Evolutionary conservation across 2,888 invertebrate species (phyloP).

Genomic region (Luperina testacea): DNA sequence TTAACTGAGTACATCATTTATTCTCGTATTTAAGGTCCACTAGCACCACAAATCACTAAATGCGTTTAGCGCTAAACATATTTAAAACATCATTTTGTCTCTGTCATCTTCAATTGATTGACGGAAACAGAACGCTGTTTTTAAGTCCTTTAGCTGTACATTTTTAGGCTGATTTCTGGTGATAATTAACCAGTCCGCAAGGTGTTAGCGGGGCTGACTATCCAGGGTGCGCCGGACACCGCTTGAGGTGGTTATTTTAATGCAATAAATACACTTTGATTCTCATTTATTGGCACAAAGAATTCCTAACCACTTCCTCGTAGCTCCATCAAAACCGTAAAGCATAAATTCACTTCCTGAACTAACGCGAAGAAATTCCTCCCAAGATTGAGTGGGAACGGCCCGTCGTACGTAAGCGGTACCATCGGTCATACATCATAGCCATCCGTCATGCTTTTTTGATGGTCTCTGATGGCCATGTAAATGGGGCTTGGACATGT

Average conservation of each 20-base stretch:
- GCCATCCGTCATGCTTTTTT: constrained; percentile 32
- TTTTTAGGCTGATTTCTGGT: neutral
- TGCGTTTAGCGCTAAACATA: too few species aligned
- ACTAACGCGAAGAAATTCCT: constrained; percentile 44
- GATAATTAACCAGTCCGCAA: neutral
- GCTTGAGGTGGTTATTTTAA: neutral
- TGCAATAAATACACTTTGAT: neutral
- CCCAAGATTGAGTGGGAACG: constrained; percentile 50
- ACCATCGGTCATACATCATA: constrained; percentile 31
- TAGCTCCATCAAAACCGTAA: constrained; percentile 49
- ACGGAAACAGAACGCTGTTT: too few species aligned
- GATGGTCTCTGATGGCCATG: constrained; percentile 13
- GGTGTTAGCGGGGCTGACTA: neutral
- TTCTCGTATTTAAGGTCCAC: too few species aligned
- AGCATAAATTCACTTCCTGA: constrained; percentile 30
- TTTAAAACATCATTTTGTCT: too few species aligned
- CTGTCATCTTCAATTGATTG: too few species aligned
- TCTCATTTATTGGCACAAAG: constrained; percentile 5
- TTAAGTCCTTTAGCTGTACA: too few species aligned
- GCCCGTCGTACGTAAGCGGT: constrained; percentile 8
- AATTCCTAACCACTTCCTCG: constrained; percentile 21
- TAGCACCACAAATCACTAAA: too few species aligned
- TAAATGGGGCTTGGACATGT: constrained; percentile 23
- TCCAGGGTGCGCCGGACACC: neutral
- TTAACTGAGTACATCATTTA: too few species aligned